These are phyloP conservation scores for Penaeus chinensis DNA, from an alignment of 1,140 invertebrate genomes.

Conservation along the genomic window DNA sequence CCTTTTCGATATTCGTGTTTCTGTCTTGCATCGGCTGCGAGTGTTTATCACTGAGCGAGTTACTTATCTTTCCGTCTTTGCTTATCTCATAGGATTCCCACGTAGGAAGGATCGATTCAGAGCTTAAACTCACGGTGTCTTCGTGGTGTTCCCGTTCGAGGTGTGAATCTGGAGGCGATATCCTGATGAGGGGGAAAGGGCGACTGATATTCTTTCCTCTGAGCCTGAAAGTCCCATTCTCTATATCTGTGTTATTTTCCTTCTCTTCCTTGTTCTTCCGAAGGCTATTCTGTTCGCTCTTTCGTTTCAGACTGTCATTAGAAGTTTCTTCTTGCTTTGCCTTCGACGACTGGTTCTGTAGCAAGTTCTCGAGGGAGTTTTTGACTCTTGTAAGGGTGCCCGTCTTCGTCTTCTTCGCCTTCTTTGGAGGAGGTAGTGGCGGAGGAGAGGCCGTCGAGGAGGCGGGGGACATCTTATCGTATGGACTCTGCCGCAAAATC, in stretches of 20 bases:
- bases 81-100: constrained; percentile 1
- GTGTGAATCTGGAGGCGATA: background rate
- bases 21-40: no score
- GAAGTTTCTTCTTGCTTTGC: background rate
- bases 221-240: background rate
- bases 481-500: constrained; percentile 33
- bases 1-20: no score
- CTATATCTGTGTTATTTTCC: background rate
- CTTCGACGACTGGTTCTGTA: constrained; percentile 20
- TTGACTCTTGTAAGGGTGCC: constrained; percentile 32
- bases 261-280: constrained; percentile 1
- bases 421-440: background rate
- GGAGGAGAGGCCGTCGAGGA: background rate
- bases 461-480: background rate
- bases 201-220: constrained; percentile 3
- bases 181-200: background rate
- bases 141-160: background rate
- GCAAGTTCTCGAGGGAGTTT: constrained; percentile 34
- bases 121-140: background rate
- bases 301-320: background rate
- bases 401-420: constrained; percentile 28
- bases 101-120: background rate
- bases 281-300: background rate
- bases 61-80: background rate
- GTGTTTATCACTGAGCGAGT: background rate